These are phyloP conservation scores for Apocheima hispidaria DNA, from an alignment of 2,888 invertebrate species.

Conservation along the genomic window DNA sequence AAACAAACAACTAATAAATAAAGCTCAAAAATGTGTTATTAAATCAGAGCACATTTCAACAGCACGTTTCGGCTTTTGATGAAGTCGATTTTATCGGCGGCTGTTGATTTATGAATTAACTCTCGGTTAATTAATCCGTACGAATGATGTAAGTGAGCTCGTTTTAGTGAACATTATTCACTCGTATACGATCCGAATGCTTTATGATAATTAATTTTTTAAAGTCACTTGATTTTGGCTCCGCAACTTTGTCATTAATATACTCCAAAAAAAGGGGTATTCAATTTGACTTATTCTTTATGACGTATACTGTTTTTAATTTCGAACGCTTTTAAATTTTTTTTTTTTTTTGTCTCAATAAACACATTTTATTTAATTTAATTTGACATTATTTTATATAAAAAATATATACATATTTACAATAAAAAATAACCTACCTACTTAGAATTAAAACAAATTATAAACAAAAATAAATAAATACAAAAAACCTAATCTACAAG, in stretches of 20 bases:
- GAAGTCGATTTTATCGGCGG: slow-evolving; percentile 21
- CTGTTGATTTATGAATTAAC: slow-evolving; percentile 37
- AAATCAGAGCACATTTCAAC: slow-evolving; percentile 22
- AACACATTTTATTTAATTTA: no score
- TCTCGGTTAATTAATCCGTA: slow-evolving; percentile 26
- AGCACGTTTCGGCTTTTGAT: slow-evolving; percentile 14
- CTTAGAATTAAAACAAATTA: no score
- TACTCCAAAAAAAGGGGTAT: no score
- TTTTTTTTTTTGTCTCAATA: no score
- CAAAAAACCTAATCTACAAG: no score
- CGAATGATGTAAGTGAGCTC: slow-evolving; percentile 19
- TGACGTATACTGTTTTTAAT: no score
- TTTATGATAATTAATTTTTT: neutral
- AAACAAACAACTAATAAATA: neutral
- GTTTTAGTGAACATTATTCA: slow-evolving; percentile 22
- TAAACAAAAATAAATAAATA: no score
- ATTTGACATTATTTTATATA: no score
- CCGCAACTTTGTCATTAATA: neutral
- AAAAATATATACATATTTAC: no score
- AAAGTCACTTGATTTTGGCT: neutral
- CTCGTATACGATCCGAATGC: neutral
- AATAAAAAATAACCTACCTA: no score
- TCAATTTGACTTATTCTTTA: no score
- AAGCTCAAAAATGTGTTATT: slow-evolving; percentile 20
- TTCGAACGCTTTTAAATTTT: no score